phyloP scores from a whole-genome alignment of 2,797 vertebrate genomes.

The Micromesistius poutassou region DNA sequence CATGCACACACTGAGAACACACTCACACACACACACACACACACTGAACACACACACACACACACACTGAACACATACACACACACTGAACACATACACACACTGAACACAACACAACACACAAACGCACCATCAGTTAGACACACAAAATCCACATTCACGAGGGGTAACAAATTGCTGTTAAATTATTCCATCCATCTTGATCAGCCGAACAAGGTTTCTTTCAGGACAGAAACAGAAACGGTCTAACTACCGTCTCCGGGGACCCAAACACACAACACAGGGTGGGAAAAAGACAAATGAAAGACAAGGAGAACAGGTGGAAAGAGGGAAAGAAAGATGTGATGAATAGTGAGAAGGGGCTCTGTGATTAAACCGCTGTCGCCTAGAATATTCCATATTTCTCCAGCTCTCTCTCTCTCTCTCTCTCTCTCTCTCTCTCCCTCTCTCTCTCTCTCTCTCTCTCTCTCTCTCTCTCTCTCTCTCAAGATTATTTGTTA shows the following conservation, averaged over 20 bases:
- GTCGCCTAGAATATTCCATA: neutral
- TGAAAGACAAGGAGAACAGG: neutral
- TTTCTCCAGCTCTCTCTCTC: neutral
- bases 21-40: neutral
- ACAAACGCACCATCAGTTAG: neutral
- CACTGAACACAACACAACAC: neutral
- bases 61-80: neutral
- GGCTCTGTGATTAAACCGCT: neutral
- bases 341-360: neutral
- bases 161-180: neutral
- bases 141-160: neutral
- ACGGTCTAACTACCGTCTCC: neutral
- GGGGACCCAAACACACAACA: neutral
- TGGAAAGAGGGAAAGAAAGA: neutral
- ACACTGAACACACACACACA: neutral
- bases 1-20: neutral
- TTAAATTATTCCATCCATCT: slow-evolving; percentile 13
- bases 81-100: slow-evolving; percentile 5
- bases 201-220: slow-evolving; percentile 3
- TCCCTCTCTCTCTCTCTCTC: neutral
- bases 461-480: neutral
- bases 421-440: neutral
- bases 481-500: neutral
- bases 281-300: neutral
- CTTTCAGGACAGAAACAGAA: slow-evolving; percentile 13